These are phyloP conservation scores for Columba guinea DNA, from an alignment of 2,797 vertebrate genomes.

Conservation along the genomic window DNA sequence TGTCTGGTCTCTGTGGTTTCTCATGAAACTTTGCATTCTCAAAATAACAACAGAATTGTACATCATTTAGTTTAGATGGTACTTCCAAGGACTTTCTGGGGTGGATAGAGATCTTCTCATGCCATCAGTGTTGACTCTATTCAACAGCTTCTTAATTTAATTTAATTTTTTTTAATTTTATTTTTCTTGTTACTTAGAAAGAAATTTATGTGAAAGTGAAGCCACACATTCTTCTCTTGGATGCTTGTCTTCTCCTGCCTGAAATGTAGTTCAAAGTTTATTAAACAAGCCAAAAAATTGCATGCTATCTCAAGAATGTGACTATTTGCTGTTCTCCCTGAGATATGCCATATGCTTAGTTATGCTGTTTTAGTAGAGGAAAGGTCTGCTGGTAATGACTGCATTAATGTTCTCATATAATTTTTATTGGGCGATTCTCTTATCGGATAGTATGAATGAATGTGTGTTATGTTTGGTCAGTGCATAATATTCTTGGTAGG, in stretches of 20 bases:
- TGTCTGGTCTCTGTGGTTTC: neutral
- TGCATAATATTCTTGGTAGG: neutral
- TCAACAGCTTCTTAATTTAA: neutral
- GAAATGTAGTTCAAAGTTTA: conserved; percentile 36
- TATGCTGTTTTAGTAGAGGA: neutral
- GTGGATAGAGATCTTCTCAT: neutral
- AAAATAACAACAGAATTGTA: too few species aligned
- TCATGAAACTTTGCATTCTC: too few species aligned
- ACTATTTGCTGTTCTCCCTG: conserved; percentile 26
- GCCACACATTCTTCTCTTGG: neutral
- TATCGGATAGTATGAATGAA: neutral
- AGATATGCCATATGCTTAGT: conserved; percentile 14
- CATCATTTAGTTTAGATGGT: neutral
- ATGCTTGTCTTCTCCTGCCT: conserved; percentile 9
- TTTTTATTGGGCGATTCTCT: conserved; percentile 26
- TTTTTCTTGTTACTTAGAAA: neutral
- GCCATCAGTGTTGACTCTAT: neutral
- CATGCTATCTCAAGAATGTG: conserved; percentile 43
- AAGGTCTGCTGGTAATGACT: neutral
- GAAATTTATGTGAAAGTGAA: neutral
- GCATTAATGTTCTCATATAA: neutral
- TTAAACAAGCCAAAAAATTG: conserved; percentile 47
- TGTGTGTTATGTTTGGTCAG: neutral
- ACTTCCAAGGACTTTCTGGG: neutral
- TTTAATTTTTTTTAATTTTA: neutral